Conservation (phyloP, 2,113 vertebrate genomes). For the Chloebia gouldiae region DNA sequence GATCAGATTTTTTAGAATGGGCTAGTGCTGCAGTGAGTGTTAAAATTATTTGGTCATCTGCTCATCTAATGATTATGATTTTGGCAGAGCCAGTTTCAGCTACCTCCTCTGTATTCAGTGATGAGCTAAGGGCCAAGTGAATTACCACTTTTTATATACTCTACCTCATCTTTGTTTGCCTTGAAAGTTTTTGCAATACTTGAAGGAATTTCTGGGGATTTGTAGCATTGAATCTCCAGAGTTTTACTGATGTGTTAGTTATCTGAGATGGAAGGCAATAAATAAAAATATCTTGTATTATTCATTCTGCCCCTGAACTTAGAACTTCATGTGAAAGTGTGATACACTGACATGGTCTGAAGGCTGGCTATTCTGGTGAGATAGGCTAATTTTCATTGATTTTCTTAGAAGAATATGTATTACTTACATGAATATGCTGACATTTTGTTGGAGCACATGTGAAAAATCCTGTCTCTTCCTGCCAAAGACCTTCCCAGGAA, state of each 20-base stretch:
- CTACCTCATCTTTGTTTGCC: neutral
- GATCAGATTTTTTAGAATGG: neutral
- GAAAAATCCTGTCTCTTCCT: neutral
- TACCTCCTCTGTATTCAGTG: neutral
- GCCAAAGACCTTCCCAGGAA: conserved; percentile 19
- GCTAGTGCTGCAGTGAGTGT: neutral
- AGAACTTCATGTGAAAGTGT: neutral
- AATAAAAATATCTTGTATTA: neutral
- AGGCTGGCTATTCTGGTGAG: neutral
- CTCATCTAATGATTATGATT: neutral
- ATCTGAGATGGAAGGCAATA: neutral
- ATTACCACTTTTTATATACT: neutral
- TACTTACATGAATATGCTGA: neutral
- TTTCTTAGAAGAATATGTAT: neutral
- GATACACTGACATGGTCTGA: neutral
- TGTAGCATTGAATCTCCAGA: neutral
- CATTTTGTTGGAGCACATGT: neutral
- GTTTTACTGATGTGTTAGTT: neutral
- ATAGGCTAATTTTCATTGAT: neutral
- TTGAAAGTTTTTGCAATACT: neutral
- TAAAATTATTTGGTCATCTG: neutral
- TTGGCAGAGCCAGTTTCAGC: neutral
- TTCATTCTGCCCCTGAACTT: neutral
- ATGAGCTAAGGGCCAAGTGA: neutral
- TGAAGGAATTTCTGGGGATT: neutral